Evolutionary conservation across 2,797 vertebrate species (phyloP).

Genomic region (Botia kubotai): DNA sequence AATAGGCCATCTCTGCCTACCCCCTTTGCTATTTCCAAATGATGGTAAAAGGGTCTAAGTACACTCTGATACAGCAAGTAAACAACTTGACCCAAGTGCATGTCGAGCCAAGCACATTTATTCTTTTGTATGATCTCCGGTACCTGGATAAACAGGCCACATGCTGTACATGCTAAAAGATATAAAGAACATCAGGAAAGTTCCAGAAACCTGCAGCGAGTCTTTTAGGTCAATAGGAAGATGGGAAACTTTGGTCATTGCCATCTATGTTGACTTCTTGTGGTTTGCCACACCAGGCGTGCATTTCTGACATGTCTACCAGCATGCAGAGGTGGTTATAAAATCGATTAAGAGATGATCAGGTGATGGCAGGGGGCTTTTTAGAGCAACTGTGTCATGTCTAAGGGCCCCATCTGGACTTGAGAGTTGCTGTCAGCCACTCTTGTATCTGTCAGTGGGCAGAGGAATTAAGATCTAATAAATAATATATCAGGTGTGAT

Average conservation of each 20-base stretch:
- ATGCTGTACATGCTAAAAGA: not conserved
- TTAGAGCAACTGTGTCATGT: conserved; percentile 43
- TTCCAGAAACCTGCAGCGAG: not conserved
- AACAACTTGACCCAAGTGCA: conserved; percentile 53
- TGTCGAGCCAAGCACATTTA: conserved; percentile 50
- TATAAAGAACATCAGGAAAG: not conserved
- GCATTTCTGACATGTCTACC: conserved; percentile 70
- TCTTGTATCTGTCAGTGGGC: conserved; percentile 75
- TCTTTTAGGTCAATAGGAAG: not conserved
- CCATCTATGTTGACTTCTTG: conserved; percentile 72
- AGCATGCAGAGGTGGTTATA: conserved; percentile 74
- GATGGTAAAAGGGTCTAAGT: conserved; percentile 49
- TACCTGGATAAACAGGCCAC: not conserved
- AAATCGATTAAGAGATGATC: conserved; percentile 77
- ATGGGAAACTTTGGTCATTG: conserved; percentile 65
- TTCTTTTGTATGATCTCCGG: not conserved
- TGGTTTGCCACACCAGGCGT: conserved; percentile 73
- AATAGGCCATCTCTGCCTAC: conserved; percentile 11
- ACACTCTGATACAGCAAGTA: conserved; percentile 57
- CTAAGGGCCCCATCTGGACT: conserved; percentile 33
- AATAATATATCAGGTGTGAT: conserved; percentile 81
- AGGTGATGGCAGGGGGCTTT: conserved; percentile 65
- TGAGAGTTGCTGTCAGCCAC: conserved; percentile 48
- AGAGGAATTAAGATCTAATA: conserved; percentile 75
- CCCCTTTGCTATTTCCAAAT: conserved; percentile 47